Base-by-base conservation (phyloP, 2,113 vertebrate species). In the Choloepus hoffmanni region DNA sequence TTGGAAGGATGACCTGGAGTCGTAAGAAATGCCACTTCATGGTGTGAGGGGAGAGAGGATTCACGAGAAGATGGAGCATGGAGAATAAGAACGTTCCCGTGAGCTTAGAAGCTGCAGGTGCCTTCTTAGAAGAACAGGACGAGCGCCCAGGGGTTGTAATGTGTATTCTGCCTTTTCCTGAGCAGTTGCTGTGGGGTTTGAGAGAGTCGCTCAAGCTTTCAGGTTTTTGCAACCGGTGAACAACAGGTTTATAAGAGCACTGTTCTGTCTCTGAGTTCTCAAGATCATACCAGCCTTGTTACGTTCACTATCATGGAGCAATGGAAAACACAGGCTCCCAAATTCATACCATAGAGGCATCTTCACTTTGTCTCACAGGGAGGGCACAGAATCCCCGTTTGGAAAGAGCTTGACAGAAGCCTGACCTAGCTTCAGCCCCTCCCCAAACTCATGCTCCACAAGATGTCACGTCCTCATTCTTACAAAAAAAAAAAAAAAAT, bases 11-110 rank as follows among this genome's bases (percentile, higher is more conserved):
- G 81, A 72, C 76, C 45, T 16, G 3, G 65, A 84, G 6, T 1
- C 23, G n/a, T 67, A 40, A 89, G 81, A 70, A 77, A 48, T 36
- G 24, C n/a, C 33, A 4, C 50, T 2, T 14, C 62, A 58, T 24
- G 9, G 19, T 3, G 5, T 28, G 62, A 73, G 50, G 67, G 28
- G 45, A 18, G 11, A 28, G 58, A 63, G 40, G 3, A 14, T 48
- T 24, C 23, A 8, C 26, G 40, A 33, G n/a, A 33, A 87, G 65
- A 45, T 76, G 2, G 12, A 19, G 26, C 1, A 3, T 2, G 24
- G 55, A 40, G 12, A 19, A 33, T 7, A 14, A 0, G 0, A 7
- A 7, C 0, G 2, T 1, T 36, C n/a, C 14, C 30, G 13, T 33
- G 53, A 74, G 19, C 30, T 55, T 74, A 48, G 76, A 70, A 26